A percentile compares a stretch with the other conserved stretches of the same genome.
Conservation (phyloP, 2,797 vertebrate genomes). For the Brachyrhaphis roseni region DNA sequence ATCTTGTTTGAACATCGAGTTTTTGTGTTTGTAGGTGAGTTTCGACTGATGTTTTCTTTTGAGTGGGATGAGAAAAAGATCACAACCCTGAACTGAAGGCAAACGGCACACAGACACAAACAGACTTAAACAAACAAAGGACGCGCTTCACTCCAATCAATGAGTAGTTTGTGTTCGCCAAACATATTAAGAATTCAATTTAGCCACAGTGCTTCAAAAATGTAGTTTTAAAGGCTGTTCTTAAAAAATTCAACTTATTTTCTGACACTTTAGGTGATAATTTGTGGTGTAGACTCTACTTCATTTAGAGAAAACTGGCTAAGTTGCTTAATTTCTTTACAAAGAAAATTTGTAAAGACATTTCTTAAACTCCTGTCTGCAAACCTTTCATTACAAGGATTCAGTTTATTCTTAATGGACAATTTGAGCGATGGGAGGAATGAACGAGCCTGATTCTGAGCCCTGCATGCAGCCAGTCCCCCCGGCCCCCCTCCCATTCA, state of each 20-base stretch:
- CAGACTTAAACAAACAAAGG: conserved; percentile 49
- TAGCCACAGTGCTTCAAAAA: neutral
- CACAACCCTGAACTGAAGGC: conserved; percentile 58
- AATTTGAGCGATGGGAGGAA: neutral
- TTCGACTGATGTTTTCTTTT: conserved; percentile 1
- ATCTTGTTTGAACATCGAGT: neutral
- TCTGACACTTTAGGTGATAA: neutral
- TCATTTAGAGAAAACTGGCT: neutral
- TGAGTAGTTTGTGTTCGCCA: conserved; percentile 15
- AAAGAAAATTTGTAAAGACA: neutral
- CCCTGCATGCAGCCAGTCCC: neutral
- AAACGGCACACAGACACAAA: conserved; percentile 59
- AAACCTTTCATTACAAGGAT: neutral
- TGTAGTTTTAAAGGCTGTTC: neutral
- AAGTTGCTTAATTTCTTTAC: neutral
- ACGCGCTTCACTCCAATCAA: conserved; percentile 24
- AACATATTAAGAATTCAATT: conserved; percentile 10
- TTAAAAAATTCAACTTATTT: neutral
- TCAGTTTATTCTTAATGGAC: neutral
- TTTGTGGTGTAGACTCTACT: neutral
- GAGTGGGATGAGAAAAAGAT: conserved; percentile 23
- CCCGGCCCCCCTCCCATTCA: neutral
- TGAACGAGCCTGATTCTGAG: neutral
- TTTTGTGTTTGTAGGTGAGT: neutral
- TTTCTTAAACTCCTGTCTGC: neutral